Evolutionary conservation across 2,113 vertebrate species (phyloP), one percentile per base, ranked within the genome.

Genomic region (Syngnathoides biaculeatus): DNA sequence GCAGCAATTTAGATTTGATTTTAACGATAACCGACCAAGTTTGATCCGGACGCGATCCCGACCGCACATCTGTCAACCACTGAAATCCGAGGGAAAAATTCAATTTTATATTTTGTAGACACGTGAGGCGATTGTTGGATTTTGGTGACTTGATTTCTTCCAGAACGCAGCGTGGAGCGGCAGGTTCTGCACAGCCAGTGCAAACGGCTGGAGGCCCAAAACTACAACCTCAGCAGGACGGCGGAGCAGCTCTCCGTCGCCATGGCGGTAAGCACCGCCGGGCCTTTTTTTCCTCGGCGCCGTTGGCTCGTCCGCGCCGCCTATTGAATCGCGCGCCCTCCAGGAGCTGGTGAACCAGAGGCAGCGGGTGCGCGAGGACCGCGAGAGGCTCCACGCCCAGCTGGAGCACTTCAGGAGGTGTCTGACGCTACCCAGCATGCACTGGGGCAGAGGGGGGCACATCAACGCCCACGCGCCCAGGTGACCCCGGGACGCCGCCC

Each of bases 381-480:
- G 96, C 53, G 97, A 98, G 84, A 90, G 93, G 75, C 94, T 99
- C 85, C 96, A 99, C 87, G 95, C 95, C 0, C 95, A 99, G 91
- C 94, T 99, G 72, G 96, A 98, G 89, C 96, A 98, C 94, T 95
- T 99, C 90, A 89, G 95, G 88, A 95, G 96, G 93, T 99, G 96
- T 93, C 92, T 99, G 93, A 95, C 93, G 47, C 86, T 98, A 89
- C 97, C 96, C 48, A 92, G 92, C 65, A 87, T 93, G 81, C 94
- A 95, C 75, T 98, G 96, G 95, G 93, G 94, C 86, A 90, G 95
- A 55, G 52, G 52, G 64, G 80, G 87, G 86, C 95, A 96, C 79
- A 93, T 94, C 86, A 97, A 96, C 88, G 94, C 94, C 61, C 95
- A 95, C 72, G 93, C 92, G 60, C 95, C 92, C 55, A 98, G 96